phyloP scores from a whole-genome alignment of 2,113 vertebrate genomes.

The Australoheros scitulus region DNA sequence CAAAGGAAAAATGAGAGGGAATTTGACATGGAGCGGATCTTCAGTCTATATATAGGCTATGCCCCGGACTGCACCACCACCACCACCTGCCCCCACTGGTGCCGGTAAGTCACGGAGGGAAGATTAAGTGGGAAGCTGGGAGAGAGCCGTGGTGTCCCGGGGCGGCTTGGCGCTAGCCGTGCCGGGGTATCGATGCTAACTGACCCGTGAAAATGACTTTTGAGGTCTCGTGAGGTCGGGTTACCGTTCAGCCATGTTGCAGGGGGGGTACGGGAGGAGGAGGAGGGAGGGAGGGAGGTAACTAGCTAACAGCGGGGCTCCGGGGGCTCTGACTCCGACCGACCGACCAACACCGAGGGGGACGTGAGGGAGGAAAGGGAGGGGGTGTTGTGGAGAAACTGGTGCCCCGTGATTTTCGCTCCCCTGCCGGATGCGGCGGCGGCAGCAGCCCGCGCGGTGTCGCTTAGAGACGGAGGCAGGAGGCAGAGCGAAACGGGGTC shows the following conservation, averaged over 20 bases:
- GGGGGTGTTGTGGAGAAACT: not conserved
- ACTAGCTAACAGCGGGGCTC: constrained; percentile 44
- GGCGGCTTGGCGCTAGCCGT: not conserved
- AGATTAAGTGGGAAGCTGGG: not conserved
- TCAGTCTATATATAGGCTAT: constrained; percentile 63
- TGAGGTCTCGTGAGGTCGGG: constrained; percentile 75
- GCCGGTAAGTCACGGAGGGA: constrained; percentile 68
- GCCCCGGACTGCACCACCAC: constrained; percentile 72
- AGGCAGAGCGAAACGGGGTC: constrained; percentile 43
- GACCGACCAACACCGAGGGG: constrained; percentile 35
- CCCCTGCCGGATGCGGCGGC: constrained; percentile 47
- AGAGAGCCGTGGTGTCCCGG: constrained; percentile 4
- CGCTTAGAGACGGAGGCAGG: constrained; percentile 58
- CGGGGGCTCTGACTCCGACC: constrained; percentile 58
- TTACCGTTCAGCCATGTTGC: constrained; percentile 74
- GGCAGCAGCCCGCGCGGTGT: constrained; percentile 37
- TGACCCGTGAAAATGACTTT: constrained; percentile 71
- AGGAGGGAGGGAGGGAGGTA: not conserved
- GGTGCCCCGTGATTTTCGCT: constrained; percentile 24
- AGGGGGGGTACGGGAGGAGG: not conserved
- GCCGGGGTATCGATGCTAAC: constrained; percentile 29
- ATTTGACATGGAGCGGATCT: constrained; percentile 13
- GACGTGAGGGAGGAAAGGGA: not conserved
- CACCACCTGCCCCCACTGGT: constrained; percentile 50
- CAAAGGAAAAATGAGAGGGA: not conserved